These are phyloP conservation scores for Montipora foliosa DNA, from an alignment of 64 coral and sea anemone species.

Conservation along the genomic window DNA sequence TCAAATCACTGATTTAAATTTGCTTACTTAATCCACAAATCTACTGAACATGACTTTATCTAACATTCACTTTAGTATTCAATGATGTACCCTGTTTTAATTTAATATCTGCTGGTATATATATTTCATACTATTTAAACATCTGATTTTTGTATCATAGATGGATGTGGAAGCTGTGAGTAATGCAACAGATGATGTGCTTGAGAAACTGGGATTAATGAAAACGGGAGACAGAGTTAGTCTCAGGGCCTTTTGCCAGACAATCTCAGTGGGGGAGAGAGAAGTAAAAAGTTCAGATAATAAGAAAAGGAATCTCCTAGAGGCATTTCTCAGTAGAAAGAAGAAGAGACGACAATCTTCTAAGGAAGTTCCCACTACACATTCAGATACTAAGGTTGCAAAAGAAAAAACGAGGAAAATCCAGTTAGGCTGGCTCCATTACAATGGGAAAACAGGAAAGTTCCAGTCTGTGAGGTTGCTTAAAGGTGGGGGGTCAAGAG, in stretches of 20 bases:
- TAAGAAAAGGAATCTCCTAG: constrained; percentile 1
- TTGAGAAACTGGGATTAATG: constrained; percentile 6
- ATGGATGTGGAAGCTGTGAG: constrained; percentile 30
- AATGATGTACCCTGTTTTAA: too few species aligned
- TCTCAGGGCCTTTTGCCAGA: constrained; percentile 9
- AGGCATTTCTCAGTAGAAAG: constrained; percentile 31
- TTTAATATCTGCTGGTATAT: too few species aligned
- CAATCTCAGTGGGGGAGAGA: not conserved
- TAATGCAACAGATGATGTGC: constrained; percentile 22
- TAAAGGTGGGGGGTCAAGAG: constrained; percentile 52
- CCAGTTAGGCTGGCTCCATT: constrained; percentile 59
- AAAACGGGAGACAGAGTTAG: constrained; percentile 26
- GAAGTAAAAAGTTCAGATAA: not conserved
- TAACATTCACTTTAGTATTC: too few species aligned
- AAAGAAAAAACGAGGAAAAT: constrained; percentile 30
- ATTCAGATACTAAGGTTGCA: not conserved
- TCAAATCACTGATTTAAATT: too few species aligned
- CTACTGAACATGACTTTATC: too few species aligned
- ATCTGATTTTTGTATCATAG: not conserved
- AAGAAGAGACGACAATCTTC: not conserved
- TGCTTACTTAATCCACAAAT: too few species aligned
- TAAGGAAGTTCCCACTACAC: not conserved
- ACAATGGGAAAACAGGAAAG: not conserved
- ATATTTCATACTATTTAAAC: too few species aligned
- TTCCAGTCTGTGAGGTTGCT: constrained; percentile 24